Base-by-base conservation (phyloP, 2,888 invertebrate species). In the Amiota mariae region DNA sequence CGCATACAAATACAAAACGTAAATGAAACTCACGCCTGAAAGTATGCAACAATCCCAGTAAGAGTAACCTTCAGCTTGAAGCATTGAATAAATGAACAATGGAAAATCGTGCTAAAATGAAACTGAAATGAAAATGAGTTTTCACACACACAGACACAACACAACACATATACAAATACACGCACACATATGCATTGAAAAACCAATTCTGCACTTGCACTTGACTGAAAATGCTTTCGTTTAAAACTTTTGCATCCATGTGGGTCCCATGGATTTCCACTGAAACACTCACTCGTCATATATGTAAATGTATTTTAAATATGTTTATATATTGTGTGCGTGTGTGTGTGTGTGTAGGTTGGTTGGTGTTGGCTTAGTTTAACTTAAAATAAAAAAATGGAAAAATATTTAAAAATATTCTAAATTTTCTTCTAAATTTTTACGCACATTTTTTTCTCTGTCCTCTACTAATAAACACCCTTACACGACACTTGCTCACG, bases 31-130 rank as follows among this genome's bases (percentile, higher is more conserved):
- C 20, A 24, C 36, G 51, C 63, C 54, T 64, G 49, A 54, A 72
- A 71, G 61, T 77, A 81, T 80, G 77, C 79, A 85, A 83, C 83
- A 82, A 81, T 76, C 73, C 76, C 81, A 83, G 78, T 68, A 3
- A 24, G 49, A 20, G n/a, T 24, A 13, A 56, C 13, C 24, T 36
- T 13, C 24, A 49, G 18, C 18, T 51, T 24, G 24, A 13, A 15
- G 48, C 20, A 9, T 49, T 36, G 36, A 36, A 36, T 2, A 6
- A 36, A 6, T 36, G 36, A 36, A 36, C 36, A 36, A 36, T 36
- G 36, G 36, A 36, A 36, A 36, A 36, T 6, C 36, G 36, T 36
- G 36, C 36, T 36, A 36, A 36, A 36, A 84, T 81, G 73, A 74
- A 73, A 64, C 70, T 75, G 73, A 75, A 83, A 74, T 36, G 36